Base-by-base conservation (phyloP, 1,140 invertebrate species). In the Heliconius nattereri region DNA sequence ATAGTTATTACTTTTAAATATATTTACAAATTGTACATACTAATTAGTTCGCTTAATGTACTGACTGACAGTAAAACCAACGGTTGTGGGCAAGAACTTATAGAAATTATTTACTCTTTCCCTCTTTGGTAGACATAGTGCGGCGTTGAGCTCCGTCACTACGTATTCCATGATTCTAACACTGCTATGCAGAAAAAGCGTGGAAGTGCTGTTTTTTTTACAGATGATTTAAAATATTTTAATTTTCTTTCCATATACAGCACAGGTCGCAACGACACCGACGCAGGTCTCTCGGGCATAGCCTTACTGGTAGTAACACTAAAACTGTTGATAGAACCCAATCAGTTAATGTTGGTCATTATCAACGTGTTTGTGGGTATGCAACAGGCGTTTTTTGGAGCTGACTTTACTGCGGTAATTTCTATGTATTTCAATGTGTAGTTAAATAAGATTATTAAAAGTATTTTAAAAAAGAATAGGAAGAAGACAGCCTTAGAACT, bases 281-380 rank as follows among this genome's bases (percentile, higher is more conserved):
- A 92, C 0, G 86, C 87, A 0, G 94, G 93, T 1, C 71, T 90
- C n/a, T 89, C 91, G 0, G 97, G 97, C 1, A 83, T 96, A 2
- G 87, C 85, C 1, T 81, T 94, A 13, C 87, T 98, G 16, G 95
- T 96, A 0, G 97, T 98, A 1, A 98, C 98, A 0, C 88, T 98
- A n/a, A 96, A 96, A 87, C 96, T 98, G 71, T 90, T 98, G 75
- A 95, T 95, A 78, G 97, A 98, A 85, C 96, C 96, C 16, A 96
- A 97, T 81, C 98, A 98, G 90, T 91, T 98, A 19, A 94, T 99
- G 72, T 95, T 99, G 83, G 95, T 99, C 76, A 97, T 97, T 2
- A 96, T 99, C n/a, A 99, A 98, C 16, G 96, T 99, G 84, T 99
- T 98, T 92, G 98, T 98, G 85, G 98, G 98, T 1, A 95, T 98